phyloP scores from a whole-genome alignment of 2,797 vertebrate species.

The Chelon auratus region DNA sequence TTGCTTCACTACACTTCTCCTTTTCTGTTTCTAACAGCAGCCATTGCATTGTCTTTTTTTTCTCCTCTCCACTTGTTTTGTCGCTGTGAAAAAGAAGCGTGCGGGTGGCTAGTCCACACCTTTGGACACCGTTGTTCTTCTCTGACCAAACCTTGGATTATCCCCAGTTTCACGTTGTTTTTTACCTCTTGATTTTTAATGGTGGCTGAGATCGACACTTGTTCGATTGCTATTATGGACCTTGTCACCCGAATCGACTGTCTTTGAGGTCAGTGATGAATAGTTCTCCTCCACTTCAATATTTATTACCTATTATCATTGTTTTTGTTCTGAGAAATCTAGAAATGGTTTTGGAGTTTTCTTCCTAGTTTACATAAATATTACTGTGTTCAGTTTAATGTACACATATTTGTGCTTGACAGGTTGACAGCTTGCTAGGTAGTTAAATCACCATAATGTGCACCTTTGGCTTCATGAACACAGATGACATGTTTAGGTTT shows the following conservation, averaged over 20 bases:
- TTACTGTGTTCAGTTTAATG: background rate
- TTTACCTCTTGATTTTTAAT: conserved; percentile 63
- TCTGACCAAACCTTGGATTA: conserved; percentile 81
- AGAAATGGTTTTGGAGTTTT: background rate
- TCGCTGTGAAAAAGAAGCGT: conserved; percentile 68
- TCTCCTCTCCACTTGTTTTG: conserved; percentile 66
- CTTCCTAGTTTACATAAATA: background rate
- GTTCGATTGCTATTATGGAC: conserved; percentile 79
- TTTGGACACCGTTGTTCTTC: conserved; percentile 59
- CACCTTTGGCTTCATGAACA: conserved; percentile 13
- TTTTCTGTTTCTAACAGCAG: conserved; percentile 81
- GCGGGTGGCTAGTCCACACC: conserved; percentile 62
- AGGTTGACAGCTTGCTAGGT: background rate
- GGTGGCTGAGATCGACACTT: conserved; percentile 71
- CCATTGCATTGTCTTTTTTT: conserved; percentile 75
- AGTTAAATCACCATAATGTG: conserved; percentile 9
- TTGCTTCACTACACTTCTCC: conserved; percentile 86
- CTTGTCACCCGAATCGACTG: conserved; percentile 73
- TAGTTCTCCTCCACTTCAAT: conserved; percentile 45
- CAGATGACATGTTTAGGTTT: conserved; percentile 32
- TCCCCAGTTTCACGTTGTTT: conserved; percentile 60
- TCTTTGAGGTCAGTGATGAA: conserved; percentile 84
- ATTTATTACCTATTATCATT: conserved; percentile 30
- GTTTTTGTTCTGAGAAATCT: conserved; percentile 9
- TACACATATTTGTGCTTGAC: conserved; percentile 14